These are phyloP conservation scores for Opisthocomus hoazin DNA, from an alignment of 2,113 vertebrate genomes.

Conservation along the genomic window DNA sequence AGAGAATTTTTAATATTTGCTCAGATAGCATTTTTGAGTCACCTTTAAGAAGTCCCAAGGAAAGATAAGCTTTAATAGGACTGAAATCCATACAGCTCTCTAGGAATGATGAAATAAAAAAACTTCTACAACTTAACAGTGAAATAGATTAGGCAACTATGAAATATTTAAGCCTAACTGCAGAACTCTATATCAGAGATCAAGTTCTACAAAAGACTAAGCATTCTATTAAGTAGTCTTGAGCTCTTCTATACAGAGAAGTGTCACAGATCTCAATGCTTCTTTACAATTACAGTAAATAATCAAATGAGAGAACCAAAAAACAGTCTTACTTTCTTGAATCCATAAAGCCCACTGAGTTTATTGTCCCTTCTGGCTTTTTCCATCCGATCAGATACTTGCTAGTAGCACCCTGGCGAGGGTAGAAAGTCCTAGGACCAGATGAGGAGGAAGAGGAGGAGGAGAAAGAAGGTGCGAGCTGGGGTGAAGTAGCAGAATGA, in stretches of 20 bases:
- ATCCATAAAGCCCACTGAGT: conserved; percentile 98
- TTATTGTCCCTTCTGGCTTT: conserved; percentile 97
- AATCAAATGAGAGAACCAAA: conserved; percentile 28
- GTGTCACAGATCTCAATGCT: background rate
- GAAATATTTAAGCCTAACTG: background rate
- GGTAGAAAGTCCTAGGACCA: conserved; percentile 96
- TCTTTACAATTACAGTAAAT: background rate
- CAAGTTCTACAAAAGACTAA: background rate
- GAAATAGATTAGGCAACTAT: background rate
- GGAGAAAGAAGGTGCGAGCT: conserved; percentile 77
- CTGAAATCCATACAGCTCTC: background rate
- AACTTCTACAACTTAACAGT: background rate
- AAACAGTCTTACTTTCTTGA: conserved; percentile 89
- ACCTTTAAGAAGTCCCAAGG: background rate
- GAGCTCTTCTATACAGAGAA: background rate
- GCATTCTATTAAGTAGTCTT: background rate
- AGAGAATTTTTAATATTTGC: background rate
- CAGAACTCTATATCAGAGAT: background rate
- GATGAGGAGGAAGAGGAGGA: conserved; percentile 88
- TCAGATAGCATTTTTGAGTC: background rate
- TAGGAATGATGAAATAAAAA: background rate
- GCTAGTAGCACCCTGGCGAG: conserved; percentile 97
- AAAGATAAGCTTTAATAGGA: background rate
- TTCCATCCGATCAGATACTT: conserved; percentile 99
- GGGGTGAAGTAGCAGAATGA: conserved; percentile 81